Evolutionary conservation across 2,888 invertebrate species (phyloP), one percentile per base, ranked within the genome.

Genomic region (Sarcophaga rosellei): DNA sequence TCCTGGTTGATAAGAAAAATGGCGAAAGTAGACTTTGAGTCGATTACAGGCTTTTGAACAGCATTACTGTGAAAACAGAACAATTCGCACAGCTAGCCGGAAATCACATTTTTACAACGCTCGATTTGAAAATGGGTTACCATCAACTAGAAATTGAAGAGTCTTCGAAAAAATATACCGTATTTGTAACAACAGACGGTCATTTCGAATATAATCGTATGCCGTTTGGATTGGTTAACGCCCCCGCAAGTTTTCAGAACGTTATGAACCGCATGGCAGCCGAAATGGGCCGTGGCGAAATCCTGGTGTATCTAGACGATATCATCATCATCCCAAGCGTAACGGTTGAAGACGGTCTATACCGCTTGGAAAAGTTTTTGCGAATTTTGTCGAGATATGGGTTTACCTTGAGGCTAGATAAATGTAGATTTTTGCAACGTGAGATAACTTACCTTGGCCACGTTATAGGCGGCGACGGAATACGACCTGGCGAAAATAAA

Each of bases 151-250:
- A 78, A n/a, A 59, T 86, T 17, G 78, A 86, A 6, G 77, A 86
- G 47, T 8, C 45, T 17, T 79, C 86, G 10, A 70, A 59, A 17
- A 63, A 59, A 44, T 86, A 44, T 61, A 86, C 86, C 0, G 86
- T 76, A 0, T 86, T 85, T 63, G 53, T 84, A 12, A 80, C 83
- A 10, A 72, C 79, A 23, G 70, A 73, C 23, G 81, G 81, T 6
- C 78, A 84, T 76, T 87, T 73, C 25, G 86, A 86, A 66, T 86
- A 72, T 11, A 83, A 83, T 44, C 62, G 82, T 4, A 85, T 85
- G 85, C 75, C 81, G 5, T 82, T 82, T 57, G 76, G 82, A 47
- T 12, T 47, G 47, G 65, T 66, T 2, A 66, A 66, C 17, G 65
- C 72, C 3, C 57, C 72, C 17, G 72, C 59, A n/a, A 59, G 35